phyloP scores from a whole-genome alignment of 2,888 invertebrate species.

The Torymus auratus region DNA sequence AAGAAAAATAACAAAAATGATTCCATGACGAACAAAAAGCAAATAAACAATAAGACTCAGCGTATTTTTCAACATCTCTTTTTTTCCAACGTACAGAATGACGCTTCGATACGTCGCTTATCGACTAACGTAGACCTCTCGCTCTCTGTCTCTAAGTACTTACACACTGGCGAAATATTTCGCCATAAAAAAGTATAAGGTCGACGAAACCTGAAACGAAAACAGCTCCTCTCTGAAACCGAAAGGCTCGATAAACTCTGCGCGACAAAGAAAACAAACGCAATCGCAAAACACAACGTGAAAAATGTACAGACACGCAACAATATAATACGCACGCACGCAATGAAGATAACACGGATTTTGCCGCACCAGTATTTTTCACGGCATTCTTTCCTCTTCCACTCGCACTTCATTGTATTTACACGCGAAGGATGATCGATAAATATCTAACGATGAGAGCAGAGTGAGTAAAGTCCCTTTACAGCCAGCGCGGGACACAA shows the following conservation, averaged over 20 bases:
- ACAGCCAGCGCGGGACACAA: neutral
- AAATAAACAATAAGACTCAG: too few species aligned
- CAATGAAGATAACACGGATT: constrained; percentile 13
- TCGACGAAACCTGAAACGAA: neutral
- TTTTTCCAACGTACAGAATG: too few species aligned
- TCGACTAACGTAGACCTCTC: too few species aligned
- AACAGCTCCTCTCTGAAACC: neutral
- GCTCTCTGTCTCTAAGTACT: too few species aligned
- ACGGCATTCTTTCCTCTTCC: constrained; percentile 5
- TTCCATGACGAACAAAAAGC: too few species aligned
- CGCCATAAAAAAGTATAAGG: neutral
- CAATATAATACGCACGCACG: neutral
- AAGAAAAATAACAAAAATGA: too few species aligned
- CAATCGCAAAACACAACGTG: neutral
- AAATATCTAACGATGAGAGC: constrained; percentile 34
- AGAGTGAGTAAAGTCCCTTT: constrained; percentile 18
- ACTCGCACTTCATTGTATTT: constrained; percentile 24
- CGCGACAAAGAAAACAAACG: neutral
- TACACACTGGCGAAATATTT: neutral
- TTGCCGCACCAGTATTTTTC: neutral
- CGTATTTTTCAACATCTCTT: too few species aligned
- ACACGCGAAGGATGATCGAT: constrained; percentile 46
- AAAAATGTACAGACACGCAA: constrained; percentile 1
- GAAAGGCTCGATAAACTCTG: neutral
- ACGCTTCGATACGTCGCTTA: too few species aligned